These are phyloP conservation scores for Vannuccia rotundouncinata DNA, from an alignment of 2,888 invertebrate genomes.

Conservation along the genomic window DNA sequence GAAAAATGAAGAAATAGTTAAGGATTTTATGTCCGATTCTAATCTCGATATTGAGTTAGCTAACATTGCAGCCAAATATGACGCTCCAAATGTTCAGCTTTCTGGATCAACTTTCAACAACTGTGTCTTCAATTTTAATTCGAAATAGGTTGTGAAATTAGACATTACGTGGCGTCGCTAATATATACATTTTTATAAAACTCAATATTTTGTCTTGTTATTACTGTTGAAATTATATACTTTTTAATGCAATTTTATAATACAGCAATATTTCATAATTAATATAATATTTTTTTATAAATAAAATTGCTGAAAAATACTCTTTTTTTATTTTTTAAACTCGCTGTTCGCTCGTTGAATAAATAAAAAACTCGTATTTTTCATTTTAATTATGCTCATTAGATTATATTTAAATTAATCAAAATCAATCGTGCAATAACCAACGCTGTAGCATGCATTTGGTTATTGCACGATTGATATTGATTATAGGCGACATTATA, in stretches of 20 bases:
- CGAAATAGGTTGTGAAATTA: no score
- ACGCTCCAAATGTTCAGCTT: no score
- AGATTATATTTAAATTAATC: background rate
- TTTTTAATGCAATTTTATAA: background rate
- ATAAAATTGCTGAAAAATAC: background rate
- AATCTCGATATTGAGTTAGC: background rate
- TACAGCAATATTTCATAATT: no score
- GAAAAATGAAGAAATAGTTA: background rate
- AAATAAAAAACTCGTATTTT: background rate
- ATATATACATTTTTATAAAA: no score
- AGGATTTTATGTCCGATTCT: background rate
- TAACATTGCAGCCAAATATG: no score
- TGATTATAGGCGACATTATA: background rate
- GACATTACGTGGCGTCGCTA: no score
- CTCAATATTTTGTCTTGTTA: background rate
- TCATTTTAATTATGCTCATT: background rate
- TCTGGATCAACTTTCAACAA: no score
- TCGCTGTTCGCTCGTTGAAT: background rate
- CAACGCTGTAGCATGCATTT: background rate
- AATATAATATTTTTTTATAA: background rate
- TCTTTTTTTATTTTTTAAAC: background rate
- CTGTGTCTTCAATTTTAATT: no score
- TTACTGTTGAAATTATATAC: background rate
- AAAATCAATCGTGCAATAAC: background rate
- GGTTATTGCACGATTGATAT: background rate